These are phyloP conservation scores for Pectinophora gossypiella DNA, from an alignment of 1,140 invertebrate species.

Conservation along the genomic window DNA sequence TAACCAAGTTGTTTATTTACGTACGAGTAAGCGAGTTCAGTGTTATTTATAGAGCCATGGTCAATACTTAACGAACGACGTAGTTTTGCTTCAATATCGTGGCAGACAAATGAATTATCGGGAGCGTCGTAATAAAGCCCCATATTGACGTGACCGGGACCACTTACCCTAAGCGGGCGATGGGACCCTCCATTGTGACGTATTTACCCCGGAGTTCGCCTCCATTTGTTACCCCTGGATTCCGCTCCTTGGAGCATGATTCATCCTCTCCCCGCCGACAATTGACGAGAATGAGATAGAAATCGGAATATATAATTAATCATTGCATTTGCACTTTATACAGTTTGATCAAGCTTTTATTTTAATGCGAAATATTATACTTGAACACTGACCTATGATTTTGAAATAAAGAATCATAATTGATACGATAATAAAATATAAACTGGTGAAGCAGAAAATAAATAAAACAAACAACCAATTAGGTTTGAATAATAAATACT, in stretches of 20 bases:
- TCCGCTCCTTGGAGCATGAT: conserved; percentile 71
- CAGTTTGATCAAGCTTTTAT: no score
- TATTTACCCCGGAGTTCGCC: conserved; percentile 66
- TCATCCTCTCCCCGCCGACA: conserved; percentile 58
- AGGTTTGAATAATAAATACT: no score
- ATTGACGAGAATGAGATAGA: conserved; percentile 56
- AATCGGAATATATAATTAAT: conserved; percentile 27
- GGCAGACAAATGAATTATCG: conserved; percentile 52
- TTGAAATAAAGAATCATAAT: neutral
- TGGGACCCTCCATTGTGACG: conserved; percentile 60
- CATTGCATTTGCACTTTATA: conserved; percentile 8
- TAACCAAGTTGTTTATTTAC: no score
- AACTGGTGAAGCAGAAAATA: neutral
- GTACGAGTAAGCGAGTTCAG: no score
- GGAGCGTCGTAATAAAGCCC: conserved; percentile 61
- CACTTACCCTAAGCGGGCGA: conserved; percentile 63
- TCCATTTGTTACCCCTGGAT: conserved; percentile 69
- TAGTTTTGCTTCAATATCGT: conserved; percentile 30
- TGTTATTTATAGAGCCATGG: neutral
- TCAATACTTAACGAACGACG: no score
- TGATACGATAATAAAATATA: neutral
- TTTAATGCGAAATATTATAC: no score
- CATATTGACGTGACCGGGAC: conserved; percentile 65
- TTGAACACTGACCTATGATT: no score
- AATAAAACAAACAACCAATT: no score